Percentiles rank a stretch among this genome's conserved stretches.
Conservation (phyloP, 2,113 vertebrate genomes). For the Leptobrachium leishanense region DNA sequence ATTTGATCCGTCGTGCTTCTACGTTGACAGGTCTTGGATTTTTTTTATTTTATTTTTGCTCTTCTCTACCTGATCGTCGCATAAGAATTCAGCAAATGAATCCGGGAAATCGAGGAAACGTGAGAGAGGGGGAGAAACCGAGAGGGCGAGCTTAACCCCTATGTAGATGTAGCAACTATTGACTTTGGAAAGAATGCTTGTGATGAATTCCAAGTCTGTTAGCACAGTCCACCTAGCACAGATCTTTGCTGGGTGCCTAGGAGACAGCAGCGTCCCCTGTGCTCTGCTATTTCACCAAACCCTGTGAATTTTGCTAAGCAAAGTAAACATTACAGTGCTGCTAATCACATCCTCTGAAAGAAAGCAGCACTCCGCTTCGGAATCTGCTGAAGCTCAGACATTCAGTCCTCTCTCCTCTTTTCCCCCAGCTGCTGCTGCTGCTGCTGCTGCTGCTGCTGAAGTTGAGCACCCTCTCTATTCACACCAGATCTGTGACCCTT, state of each 20-base stretch:
- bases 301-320: constrained; percentile 63
- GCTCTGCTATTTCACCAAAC: constrained; percentile 56
- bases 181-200: constrained; percentile 58
- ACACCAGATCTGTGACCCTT: constrained; percentile 2
- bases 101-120: background rate
- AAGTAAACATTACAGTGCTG: constrained; percentile 64
- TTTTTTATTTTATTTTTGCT: too few species aligned
- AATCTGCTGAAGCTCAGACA: constrained; percentile 66
- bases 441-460: background rate
- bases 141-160: constrained; percentile 29
- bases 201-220: constrained; percentile 58
- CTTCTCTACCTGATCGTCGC: too few species aligned
- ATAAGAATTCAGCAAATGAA: background rate
- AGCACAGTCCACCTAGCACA: constrained; percentile 53
- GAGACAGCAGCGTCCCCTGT: constrained; percentile 59
- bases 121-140: background rate
- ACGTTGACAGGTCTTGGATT: too few species aligned
- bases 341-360: constrained; percentile 63
- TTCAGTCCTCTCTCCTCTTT: constrained; percentile 40
- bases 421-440: background rate
- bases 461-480: background rate
- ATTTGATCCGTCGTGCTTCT: too few species aligned
- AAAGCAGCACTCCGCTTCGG: constrained; percentile 68
- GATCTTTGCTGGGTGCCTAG: constrained; percentile 55
- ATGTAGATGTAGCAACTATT: constrained; percentile 53